Conservation (phyloP, 2,888 invertebrate species). For the Malacosoma neustria region DNA sequence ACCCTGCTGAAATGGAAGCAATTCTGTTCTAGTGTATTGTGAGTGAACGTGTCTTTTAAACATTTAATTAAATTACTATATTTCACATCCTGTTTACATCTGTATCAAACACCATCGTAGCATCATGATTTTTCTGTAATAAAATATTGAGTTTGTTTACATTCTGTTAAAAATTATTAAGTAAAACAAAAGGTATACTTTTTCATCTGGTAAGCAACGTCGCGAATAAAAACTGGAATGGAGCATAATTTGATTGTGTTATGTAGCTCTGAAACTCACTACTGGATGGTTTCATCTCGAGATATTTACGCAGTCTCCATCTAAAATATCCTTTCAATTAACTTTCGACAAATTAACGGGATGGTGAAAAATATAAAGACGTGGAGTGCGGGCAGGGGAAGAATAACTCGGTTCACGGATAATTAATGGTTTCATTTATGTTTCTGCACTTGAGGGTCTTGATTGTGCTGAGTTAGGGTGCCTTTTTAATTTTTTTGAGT, state of each 20-base stretch:
- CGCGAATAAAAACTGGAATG: constrained; percentile 21
- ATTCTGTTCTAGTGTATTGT: too few species aligned
- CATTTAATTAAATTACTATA: constrained; percentile 24
- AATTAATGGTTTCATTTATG: constrained; percentile 74
- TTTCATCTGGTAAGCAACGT: constrained; percentile 13
- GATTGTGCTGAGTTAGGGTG: constrained; percentile 62
- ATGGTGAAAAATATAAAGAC: constrained; percentile 53
- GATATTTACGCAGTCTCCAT: constrained; percentile 39
- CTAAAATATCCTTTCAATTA: constrained; percentile 57
- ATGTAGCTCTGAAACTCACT: constrained; percentile 29
- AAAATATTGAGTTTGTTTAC: constrained; percentile 1
- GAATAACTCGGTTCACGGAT: constrained; percentile 66
- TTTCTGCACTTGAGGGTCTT: constrained; percentile 69
- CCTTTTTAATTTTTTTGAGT: constrained; percentile 51
- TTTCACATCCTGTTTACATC: background rate
- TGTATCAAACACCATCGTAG: background rate
- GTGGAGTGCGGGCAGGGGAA: constrained; percentile 29
- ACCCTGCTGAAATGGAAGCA: too few species aligned
- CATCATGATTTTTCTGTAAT: background rate
- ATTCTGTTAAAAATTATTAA: constrained; percentile 3
- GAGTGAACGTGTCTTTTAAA: constrained; percentile 19
- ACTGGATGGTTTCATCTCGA: constrained; percentile 34
- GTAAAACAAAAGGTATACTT: constrained; percentile 9
- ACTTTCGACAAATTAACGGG: constrained; percentile 59
- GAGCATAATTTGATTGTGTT: constrained; percentile 35